These are phyloP conservation scores for Andrena dorsata DNA, from an alignment of 2,888 invertebrate species.

Conservation along the genomic window DNA sequence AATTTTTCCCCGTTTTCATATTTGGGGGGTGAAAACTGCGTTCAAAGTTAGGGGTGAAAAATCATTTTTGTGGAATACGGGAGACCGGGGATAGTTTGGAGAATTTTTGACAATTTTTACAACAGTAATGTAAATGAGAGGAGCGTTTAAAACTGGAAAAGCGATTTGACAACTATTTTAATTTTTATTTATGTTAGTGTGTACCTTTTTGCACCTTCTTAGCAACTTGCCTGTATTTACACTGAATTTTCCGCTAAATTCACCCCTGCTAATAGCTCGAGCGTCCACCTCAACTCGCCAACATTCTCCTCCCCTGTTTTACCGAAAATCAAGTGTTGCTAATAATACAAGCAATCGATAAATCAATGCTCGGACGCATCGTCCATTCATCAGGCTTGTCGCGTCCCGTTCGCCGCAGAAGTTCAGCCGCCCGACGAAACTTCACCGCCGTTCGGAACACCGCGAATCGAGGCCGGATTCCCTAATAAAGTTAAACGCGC, in stretches of 20 bases:
- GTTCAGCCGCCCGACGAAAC: constrained; percentile 34
- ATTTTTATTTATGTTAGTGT: no score
- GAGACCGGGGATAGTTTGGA: no score
- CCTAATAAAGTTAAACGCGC: constrained; percentile 20
- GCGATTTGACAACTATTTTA: no score
- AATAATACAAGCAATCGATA: constrained; percentile 34
- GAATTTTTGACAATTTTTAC: no score
- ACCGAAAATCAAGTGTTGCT: constrained; percentile 2
- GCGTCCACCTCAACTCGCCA: background rate
- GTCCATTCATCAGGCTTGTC: constrained; percentile 33
- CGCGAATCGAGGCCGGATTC: background rate
- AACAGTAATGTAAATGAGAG: no score
- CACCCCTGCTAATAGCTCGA: background rate
- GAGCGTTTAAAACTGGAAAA: no score
- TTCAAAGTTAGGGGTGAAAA: no score
- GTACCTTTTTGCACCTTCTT: background rate
- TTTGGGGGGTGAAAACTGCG: no score
- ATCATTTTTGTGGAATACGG: no score
- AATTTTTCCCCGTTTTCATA: no score
- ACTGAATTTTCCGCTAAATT: background rate
- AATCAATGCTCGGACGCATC: constrained; percentile 24
- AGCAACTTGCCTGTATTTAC: background rate
- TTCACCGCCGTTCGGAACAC: constrained; percentile 25
- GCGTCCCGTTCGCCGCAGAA: background rate
- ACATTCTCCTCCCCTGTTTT: background rate